Evolutionary conservation across 2,797 vertebrate species (phyloP), one percentile per base, ranked within the genome.

Genomic region (Decapterus maruadsi): DNA sequence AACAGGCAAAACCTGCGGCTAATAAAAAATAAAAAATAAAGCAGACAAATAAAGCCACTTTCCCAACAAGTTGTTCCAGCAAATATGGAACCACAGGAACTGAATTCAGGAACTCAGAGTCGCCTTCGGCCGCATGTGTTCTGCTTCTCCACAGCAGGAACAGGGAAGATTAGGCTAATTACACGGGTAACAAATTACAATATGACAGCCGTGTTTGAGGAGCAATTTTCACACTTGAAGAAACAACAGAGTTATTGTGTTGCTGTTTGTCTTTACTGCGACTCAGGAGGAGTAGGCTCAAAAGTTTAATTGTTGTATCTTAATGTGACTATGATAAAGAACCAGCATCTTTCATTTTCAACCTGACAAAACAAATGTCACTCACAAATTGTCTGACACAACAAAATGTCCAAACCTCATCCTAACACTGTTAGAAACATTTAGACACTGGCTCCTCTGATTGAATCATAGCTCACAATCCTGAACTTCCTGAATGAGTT

Each of bases 1-100:
- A 68, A 79, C 59, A 81, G 40, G n/a, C 71, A 81, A 81, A 54
- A 26, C 72, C 59, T 60, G 22, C 46, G 64, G 57, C 57, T 72
- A 72, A 77, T 72, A 57, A 75, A 57, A 31, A 26, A 26, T 55
- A 75, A 57, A 31, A 26, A 26, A 26, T 26, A 26, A 26, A 74
- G 64, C 22, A 74, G 58, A 62, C 14, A 17, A 63, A 79, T 17
- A 48, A 51, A 34, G 31, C 31, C 64, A 67, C 61, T 45, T 76
- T 72, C 43, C 29, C 0, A 48, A 54, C 54, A 58, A 72, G 63
- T 5, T 40, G 16, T 70, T 62, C 53, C 26, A 75, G 73, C 70
- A 86, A 65, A 55, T 40, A 70, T 43, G 53, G 50, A 6, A 71
- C 55, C 26, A 64, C 57, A 73, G 38, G 73, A 80, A 76, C 42